Conservation (phyloP, 1,140 invertebrate species). For the Zaprionus inermis region DNA sequence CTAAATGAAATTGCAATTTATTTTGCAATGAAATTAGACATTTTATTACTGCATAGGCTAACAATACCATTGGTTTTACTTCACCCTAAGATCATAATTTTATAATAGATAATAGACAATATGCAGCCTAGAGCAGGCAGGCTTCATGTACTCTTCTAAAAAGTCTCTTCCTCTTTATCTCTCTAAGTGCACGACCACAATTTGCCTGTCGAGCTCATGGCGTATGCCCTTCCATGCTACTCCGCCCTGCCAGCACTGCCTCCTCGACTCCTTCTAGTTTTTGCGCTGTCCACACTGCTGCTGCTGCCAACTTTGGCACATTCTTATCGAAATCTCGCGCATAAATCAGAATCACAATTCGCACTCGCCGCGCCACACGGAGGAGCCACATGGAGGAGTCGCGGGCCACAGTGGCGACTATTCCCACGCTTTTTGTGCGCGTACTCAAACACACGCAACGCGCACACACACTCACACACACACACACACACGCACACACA, state of each 20-base stretch:
- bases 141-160: too few relatives aligned
- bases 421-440: conserved; percentile 67
- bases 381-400: conserved; percentile 16
- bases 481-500: conserved; percentile 16
- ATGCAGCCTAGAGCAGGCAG: too few relatives aligned
- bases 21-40: too few relatives aligned
- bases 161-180: not conserved
- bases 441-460: conserved; percentile 25
- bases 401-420: conserved; percentile 42
- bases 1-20: too few relatives aligned
- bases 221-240: not conserved
- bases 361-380: conserved; percentile 35
- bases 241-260: not conserved
- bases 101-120: too few relatives aligned
- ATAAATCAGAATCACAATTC: conserved; percentile 72
- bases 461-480: conserved; percentile 11
- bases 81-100: too few relatives aligned
- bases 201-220: not conserved
- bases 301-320: conserved; percentile 45
- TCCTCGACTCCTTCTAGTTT: not conserved
- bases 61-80: too few relatives aligned
- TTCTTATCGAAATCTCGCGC: conserved; percentile 66
- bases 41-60: too few relatives aligned
- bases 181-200: not conserved
- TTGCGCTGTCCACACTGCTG: not conserved